phyloP scores from a whole-genome alignment of 2,113 vertebrate species.

The Zapus hudsonius region DNA sequence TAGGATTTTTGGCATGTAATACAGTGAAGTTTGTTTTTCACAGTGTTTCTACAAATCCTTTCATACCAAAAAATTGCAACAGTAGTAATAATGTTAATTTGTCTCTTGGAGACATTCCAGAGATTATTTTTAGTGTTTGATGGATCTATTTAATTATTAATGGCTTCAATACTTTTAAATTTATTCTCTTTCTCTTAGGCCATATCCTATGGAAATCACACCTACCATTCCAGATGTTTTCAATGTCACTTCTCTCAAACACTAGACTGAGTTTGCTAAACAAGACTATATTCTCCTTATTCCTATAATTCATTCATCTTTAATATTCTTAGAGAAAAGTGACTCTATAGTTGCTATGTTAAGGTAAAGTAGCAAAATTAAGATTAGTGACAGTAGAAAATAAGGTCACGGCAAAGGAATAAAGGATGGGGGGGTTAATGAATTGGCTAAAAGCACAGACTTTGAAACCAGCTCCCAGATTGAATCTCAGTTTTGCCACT shows the following conservation, averaged over 20 bases:
- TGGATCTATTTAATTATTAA: slow-evolving; percentile 51
- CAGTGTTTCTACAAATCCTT: neutral
- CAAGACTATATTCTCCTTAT: neutral
- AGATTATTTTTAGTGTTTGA: slow-evolving; percentile 18
- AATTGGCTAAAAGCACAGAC: neutral
- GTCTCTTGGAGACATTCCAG: slow-evolving; percentile 17
- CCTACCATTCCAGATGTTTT: neutral
- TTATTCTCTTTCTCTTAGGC: neutral
- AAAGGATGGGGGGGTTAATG: neutral
- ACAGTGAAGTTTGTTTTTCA: neutral
- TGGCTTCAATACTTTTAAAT: slow-evolving; percentile 6
- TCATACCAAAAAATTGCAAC: neutral
- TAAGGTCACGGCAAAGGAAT: neutral
- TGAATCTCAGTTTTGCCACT: neutral
- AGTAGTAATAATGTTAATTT: neutral
- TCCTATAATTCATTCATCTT: slow-evolving; percentile 12
- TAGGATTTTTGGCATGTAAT: neutral
- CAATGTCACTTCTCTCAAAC: neutral
- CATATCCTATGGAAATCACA: neutral
- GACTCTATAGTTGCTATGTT: neutral
- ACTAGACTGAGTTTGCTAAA: neutral
- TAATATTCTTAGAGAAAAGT: neutral
- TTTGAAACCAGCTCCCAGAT: neutral
- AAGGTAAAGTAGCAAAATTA: slow-evolving; percentile 30
- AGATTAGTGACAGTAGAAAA: neutral